Percentiles rank a stretch among this genome's conserved stretches.
These are phyloP conservation scores for Heliconius erato DNA, from an alignment of 2,888 invertebrate genomes.

Conservation along the genomic window DNA sequence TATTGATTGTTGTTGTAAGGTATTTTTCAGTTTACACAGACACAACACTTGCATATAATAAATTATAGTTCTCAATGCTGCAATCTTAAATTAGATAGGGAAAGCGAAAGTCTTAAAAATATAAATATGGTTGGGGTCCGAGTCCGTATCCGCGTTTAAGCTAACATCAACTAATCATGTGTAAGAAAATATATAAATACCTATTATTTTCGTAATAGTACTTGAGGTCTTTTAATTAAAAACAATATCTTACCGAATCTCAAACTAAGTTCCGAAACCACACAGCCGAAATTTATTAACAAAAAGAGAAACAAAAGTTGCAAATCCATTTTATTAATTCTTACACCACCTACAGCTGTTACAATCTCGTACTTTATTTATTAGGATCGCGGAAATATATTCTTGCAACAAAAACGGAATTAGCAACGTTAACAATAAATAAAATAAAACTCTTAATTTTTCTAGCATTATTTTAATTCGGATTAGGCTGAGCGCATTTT, in stretches of 20 bases:
- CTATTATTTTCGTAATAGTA: background rate
- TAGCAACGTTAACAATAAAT: constrained; percentile 71
- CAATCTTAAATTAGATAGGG: background rate
- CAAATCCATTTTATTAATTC: constrained; percentile 59
- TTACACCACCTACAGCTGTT: constrained; percentile 64
- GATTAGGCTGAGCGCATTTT: constrained; percentile 36
- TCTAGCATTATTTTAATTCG: constrained; percentile 68
- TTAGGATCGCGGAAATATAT: constrained; percentile 75
- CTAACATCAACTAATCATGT: background rate
- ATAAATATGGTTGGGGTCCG: background rate
- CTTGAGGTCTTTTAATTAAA: background rate
- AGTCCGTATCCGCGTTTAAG: background rate
- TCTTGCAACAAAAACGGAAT: constrained; percentile 80
- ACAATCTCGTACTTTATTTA: constrained; percentile 70
- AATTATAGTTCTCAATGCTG: background rate
- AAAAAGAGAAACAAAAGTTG: constrained; percentile 62
- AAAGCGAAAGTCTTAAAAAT: no score
- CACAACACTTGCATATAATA: background rate
- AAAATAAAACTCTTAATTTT: constrained; percentile 76
- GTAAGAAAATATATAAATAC: background rate
- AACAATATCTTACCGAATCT: constrained; percentile 69
- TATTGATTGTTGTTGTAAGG: no score
- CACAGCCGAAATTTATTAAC: constrained; percentile 67
- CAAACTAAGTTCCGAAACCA: constrained; percentile 72
- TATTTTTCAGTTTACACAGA: no score